Evolutionary conservation across 2,113 vertebrate species (phyloP).

Genomic region (Notechis scutatus): DNA sequence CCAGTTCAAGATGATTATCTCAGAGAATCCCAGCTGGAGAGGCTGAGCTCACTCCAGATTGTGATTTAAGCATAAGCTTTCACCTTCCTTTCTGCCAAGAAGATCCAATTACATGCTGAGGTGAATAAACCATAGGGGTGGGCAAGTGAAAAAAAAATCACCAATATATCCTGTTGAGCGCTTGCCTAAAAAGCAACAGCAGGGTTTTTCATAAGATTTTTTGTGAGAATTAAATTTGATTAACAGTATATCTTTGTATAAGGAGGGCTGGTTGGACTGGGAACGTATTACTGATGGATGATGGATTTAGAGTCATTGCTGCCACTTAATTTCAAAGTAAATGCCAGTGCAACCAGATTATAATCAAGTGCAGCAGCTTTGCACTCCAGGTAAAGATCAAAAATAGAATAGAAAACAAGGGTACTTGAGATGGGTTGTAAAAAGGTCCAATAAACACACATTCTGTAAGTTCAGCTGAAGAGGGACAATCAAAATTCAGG

Average conservation of each 20-base stretch:
- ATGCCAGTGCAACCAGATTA: not conserved
- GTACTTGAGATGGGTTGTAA: not conserved
- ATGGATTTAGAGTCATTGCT: not conserved
- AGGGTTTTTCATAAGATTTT: not conserved
- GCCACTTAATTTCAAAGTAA: not conserved
- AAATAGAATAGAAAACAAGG: conserved; percentile 1
- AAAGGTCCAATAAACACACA: not conserved
- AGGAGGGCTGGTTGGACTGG: not conserved
- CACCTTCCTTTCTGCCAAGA: not conserved
- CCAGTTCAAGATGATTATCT: not conserved
- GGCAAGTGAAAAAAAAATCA: not conserved
- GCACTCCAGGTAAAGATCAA: rapidly evolving
- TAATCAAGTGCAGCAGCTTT: not conserved
- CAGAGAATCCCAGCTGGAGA: not conserved
- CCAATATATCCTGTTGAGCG: not conserved
- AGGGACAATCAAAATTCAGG: not conserved
- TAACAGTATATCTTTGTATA: not conserved
- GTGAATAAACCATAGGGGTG: not conserved
- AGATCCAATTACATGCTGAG: not conserved
- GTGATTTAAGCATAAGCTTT: not conserved
- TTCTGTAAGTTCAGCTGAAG: not conserved
- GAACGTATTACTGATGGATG: not conserved
- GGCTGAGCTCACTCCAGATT: not conserved
- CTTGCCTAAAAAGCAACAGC: not conserved
- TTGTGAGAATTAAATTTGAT: not conserved